Base-by-base conservation (phyloP, 1,140 invertebrate species). In the Zaprionus camerounensis region DNA sequence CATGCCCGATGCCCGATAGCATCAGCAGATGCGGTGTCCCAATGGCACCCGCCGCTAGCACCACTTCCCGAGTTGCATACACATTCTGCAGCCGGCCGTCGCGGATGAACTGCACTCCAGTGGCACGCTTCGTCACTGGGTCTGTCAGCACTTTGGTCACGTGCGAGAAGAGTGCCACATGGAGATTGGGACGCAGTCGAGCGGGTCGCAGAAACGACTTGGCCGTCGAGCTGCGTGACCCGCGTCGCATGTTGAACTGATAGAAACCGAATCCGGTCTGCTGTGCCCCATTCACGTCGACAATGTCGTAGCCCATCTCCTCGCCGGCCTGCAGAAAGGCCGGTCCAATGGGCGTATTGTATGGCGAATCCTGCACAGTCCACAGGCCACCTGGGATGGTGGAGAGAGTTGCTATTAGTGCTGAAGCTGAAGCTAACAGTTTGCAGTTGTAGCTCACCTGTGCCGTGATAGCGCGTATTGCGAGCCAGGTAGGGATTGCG, bases 241-340 rank as follows among this genome's bases (percentile, higher is more conserved):
- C 97, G 44, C 96, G 93, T 57, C 97, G 93, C 95, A 97, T 97
- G 4, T 96, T 98, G 82, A 95, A 97, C 92, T 98, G 97, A 64
- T 95, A 97, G 66, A 97, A 94, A 1, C 95, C 95, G 81, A 96
- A 97, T 5, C 97, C 97, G 0, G 96, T 97, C 90, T 97, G 97
- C 77, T 96, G 94, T 1, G 95, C 95, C 7, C 97, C 95, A 92
- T 98, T 97, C 57, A 97, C 93, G 91, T 96, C 95, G 0, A 95
- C 81, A 7, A 97, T 95, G 53, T 97, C 96, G 93, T 97, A 97
- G 46, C 98, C 98, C 95, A 98, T 97, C 92, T 99, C 97, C 91
- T 97, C 94, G 38, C 96, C 98, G 0, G 98, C 97, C 94, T 98
- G 96, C 1, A 98, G 93, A 87, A 97, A 97, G 0, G 96, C 95